Percentiles rank a stretch among this genome's conserved stretches.
Conservation (phyloP, 2,113 vertebrate genomes). For the Delphinapterus leucas region DNA sequence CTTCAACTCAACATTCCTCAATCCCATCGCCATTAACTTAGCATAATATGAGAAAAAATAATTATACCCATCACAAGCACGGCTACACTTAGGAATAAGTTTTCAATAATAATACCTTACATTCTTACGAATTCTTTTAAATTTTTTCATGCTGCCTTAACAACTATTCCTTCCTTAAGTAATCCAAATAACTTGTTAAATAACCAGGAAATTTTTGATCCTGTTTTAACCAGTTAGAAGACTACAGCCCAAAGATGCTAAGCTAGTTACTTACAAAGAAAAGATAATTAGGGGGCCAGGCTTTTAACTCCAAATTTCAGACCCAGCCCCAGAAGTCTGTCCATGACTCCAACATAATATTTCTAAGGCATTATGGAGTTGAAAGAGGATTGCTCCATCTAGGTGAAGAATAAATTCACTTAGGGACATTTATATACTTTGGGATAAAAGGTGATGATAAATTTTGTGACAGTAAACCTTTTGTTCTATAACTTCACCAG, state of each 20-base stretch:
- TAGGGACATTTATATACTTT: background rate
- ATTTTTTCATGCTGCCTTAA: background rate
- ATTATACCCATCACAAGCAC: background rate
- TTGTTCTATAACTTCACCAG: background rate
- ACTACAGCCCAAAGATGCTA: background rate
- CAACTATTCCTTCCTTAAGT: background rate
- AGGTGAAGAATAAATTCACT: background rate
- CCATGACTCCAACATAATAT: background rate
- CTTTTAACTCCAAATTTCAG: background rate
- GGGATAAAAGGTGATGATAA: background rate
- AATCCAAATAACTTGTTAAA: background rate
- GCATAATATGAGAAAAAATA: background rate
- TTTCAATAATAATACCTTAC: background rate
- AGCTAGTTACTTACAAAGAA: background rate
- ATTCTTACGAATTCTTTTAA: background rate
- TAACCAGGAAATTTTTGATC: background rate
- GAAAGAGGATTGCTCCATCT: background rate
- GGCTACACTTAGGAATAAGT: background rate
- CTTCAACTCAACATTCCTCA: background rate
- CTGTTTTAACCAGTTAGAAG: background rate
- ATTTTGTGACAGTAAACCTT: slow-evolving; percentile 3
- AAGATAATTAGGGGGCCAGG: background rate
- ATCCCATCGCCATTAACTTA: background rate
- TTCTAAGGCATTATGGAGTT: background rate
- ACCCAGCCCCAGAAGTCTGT: background rate